These are phyloP conservation scores for Phthorimaea operculella DNA, from an alignment of 1,140 invertebrate species.

Conservation along the genomic window DNA sequence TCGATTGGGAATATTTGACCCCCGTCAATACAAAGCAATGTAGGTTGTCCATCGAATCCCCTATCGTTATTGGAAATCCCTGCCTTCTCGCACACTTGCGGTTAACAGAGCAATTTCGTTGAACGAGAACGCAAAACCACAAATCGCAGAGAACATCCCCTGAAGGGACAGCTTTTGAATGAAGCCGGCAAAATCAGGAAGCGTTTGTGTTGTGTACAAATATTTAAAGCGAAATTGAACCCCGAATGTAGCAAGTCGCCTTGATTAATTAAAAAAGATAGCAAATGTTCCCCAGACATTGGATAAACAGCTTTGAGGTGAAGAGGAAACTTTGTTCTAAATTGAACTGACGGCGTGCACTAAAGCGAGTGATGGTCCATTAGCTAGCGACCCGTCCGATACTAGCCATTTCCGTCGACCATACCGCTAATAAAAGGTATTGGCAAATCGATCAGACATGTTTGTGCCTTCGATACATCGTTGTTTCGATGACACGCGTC, in stretches of 20 bases:
- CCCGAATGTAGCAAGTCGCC: not conserved
- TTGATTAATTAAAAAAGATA: not conserved
- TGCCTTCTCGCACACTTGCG: conserved; percentile 36
- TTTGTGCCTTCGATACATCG: conserved; percentile 2
- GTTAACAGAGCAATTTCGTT: conserved; percentile 45
- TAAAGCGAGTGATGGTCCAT: conserved; percentile 11
- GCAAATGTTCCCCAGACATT: not conserved
- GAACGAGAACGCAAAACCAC: conserved; percentile 24
- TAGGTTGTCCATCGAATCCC: conserved; percentile 41
- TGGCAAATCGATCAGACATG: conserved; percentile 17
- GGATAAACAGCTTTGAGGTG: not conserved
- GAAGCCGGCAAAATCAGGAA: not conserved
- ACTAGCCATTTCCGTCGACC: conserved; percentile 17
- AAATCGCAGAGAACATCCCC: conserved; percentile 12
- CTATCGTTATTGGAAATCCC: conserved; percentile 47
- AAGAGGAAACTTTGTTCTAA: conserved; percentile 1
- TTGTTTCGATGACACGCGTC: not conserved
- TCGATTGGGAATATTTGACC: conserved; percentile 29
- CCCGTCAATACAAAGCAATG: conserved; percentile 38
- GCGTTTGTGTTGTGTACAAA: not conserved
- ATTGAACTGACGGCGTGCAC: conserved; percentile 1
- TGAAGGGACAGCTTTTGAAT: not conserved
- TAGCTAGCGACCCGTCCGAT: conserved; percentile 21
- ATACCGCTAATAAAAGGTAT: conserved; percentile 19
- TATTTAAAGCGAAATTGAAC: not conserved